These are phyloP conservation scores for Zeus faber DNA, from an alignment of 2,113 vertebrate species.

Conservation along the genomic window DNA sequence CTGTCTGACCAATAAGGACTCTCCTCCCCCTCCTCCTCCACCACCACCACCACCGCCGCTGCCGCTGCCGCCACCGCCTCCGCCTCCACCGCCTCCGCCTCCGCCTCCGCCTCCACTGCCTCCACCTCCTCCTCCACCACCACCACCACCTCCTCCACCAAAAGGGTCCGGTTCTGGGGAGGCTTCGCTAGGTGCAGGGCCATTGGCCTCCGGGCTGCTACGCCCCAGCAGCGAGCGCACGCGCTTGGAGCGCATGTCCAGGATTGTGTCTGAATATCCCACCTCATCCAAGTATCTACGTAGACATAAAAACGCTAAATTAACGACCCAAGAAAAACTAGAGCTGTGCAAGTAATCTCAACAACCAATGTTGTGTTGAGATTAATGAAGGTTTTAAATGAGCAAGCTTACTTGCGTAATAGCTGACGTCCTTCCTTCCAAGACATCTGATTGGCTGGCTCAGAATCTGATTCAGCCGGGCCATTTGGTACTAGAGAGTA, in stretches of 20 bases:
- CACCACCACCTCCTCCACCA: constrained; percentile 49
- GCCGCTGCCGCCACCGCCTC: neutral
- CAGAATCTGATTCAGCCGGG: constrained; percentile 76
- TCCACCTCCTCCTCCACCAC: neutral
- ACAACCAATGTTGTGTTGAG: too few species aligned
- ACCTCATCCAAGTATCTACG: constrained; percentile 89
- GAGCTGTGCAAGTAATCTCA: too few species aligned
- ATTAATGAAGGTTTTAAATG: too few species aligned
- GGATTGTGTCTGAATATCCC: constrained; percentile 89
- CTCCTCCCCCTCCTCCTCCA: constrained; percentile 65
- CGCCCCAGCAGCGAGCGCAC: constrained; percentile 85
- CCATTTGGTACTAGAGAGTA: constrained; percentile 81
- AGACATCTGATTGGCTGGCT: constrained; percentile 83
- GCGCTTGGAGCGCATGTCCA: constrained; percentile 88
- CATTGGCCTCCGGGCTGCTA: constrained; percentile 80
- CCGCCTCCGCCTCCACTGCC: neutral
- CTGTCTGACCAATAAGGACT: constrained; percentile 84
- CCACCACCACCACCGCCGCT: too few species aligned
- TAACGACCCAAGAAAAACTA: too few species aligned
- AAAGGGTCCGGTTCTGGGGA: constrained; percentile 56
- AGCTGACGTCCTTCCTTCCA: constrained; percentile 92
- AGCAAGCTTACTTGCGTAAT: constrained; percentile 82
- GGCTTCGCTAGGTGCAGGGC: constrained; percentile 64
- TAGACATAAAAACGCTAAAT: constrained; percentile 1
- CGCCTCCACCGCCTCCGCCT: too few species aligned